Evolutionary conservation across 2,797 vertebrate species (phyloP).

Genomic region (Gymnoscopelus braueri): DNA sequence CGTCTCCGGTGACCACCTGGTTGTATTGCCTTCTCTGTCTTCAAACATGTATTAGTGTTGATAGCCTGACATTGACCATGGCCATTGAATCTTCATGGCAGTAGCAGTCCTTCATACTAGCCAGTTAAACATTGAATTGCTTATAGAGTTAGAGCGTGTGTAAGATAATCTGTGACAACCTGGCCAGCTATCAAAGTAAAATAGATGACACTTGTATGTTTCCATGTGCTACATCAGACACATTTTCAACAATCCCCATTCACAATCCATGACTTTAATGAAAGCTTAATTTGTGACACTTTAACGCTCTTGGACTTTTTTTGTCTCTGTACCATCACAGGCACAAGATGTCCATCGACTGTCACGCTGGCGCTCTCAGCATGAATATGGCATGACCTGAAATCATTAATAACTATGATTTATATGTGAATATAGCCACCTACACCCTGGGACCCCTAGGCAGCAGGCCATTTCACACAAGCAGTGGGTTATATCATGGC

Average conservation of each 20-base stretch:
- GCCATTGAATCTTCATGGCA: no score
- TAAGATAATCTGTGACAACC: no score
- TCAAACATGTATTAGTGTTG: no score
- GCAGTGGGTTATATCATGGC: slow-evolving; percentile 5
- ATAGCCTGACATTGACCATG: no score
- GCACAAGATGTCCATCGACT: slow-evolving; percentile 2
- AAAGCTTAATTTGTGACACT: neutral
- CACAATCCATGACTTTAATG: neutral
- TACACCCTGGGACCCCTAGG: slow-evolving; percentile 12
- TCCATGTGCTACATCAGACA: no score
- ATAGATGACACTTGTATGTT: no score
- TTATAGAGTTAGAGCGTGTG: no score
- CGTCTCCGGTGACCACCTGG: no score
- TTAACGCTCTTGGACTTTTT: neutral
- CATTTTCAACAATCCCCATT: neutral
- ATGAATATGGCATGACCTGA: slow-evolving; percentile 45
- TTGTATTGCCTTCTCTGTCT: no score
- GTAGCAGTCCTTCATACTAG: no score
- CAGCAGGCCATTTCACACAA: slow-evolving; percentile 1
- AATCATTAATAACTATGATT: slow-evolving; percentile 51
- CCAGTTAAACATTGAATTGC: no score
- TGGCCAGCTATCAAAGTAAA: no score
- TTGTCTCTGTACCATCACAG: neutral
- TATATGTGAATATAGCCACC: slow-evolving; percentile 57
- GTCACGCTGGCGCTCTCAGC: slow-evolving; percentile 12